Evolutionary conservation across 1,140 invertebrate species (phyloP), one percentile per base, ranked within the genome.

Genomic region (Drosophila kanapiae): DNA sequence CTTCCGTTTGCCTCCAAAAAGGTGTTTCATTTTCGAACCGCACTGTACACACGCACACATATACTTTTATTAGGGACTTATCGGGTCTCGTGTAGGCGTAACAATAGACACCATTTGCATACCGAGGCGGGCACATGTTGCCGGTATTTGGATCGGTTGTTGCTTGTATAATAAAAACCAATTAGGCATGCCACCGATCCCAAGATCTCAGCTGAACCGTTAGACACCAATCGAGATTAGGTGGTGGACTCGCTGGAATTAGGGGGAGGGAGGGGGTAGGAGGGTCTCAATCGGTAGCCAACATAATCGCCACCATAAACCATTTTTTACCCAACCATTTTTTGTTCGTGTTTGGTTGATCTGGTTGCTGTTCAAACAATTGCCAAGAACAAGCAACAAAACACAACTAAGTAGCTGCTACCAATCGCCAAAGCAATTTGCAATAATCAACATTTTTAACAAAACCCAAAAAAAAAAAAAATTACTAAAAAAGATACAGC

Each of bases 371-470:
- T 88, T 90, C 79, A 68, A 90, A 88, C 85, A 88, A 88, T 88
- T 85, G 85, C 78, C 62, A 75, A 87, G 85, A 84, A 88, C 84
- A 90, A 87, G 83, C 78, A 67, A 63, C 60, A 78, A 77, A 88
- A 88, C 80, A 84, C 82, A 88, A 80, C 85, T 90, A 90, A 88
- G 84, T 90, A 90, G 85, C 85, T 88, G 85, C 85, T 90, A 82
- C 85, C 85, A 88, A 88, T 90, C 75, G 85, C 85, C 85, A 90
- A 85, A 88, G 86, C 85, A 88, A 88, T 88, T 88, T 88, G 85
- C 85, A 88, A 90, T 88, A 90, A 88, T 88, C 85, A 88, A 88
- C 85, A 90, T 88, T 88, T 83, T 87, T 88, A 78, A 75, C 75
- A 86, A 85, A 86, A 78, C 43, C 59, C 13, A 59, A 69, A 57